Evolutionary conservation across 2,888 invertebrate genomes (phyloP).

Genomic region (Philereme transversata): DNA sequence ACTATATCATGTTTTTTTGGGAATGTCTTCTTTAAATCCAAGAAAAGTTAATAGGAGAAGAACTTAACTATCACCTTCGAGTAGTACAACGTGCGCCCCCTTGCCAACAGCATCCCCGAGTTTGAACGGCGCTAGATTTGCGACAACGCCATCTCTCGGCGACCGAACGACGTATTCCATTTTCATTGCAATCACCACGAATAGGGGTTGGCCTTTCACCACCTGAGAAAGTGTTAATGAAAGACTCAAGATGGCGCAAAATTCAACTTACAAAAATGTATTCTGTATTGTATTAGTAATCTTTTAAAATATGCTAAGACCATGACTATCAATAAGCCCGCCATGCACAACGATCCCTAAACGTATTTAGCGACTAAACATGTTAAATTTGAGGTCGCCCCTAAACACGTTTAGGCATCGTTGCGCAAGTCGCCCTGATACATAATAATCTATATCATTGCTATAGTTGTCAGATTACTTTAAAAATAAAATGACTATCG

Average conservation of each 20-base stretch:
- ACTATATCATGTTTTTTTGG: background rate
- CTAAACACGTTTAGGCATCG: no score
- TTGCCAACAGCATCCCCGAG: constrained; percentile 94
- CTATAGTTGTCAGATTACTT: no score
- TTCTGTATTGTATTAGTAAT: no score
- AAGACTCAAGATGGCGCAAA: background rate
- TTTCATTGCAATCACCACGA: constrained; percentile 99
- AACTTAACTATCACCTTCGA: constrained; percentile 68
- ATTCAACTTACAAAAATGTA: background rate
- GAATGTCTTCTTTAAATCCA: constrained; percentile 1
- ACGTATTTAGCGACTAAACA: no score
- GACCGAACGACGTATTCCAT: constrained; percentile 99
- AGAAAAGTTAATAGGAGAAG: constrained; percentile 3
- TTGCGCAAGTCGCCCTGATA: no score
- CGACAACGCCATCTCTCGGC: constrained; percentile 89
- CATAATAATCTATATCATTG: no score
- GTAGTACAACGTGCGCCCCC: constrained; percentile 85
- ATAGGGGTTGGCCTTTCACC: constrained; percentile 93
- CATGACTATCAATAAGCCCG: no score
- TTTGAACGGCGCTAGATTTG: constrained; percentile 86
- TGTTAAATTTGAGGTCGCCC: no score
- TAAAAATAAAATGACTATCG: no score
- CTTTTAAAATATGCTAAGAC: no score
- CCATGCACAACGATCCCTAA: no score
- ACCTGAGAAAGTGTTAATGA: constrained; percentile 72